Evolutionary conservation across 2,797 vertebrate species (phyloP).

Genomic region (Girardinus metallicus): DNA sequence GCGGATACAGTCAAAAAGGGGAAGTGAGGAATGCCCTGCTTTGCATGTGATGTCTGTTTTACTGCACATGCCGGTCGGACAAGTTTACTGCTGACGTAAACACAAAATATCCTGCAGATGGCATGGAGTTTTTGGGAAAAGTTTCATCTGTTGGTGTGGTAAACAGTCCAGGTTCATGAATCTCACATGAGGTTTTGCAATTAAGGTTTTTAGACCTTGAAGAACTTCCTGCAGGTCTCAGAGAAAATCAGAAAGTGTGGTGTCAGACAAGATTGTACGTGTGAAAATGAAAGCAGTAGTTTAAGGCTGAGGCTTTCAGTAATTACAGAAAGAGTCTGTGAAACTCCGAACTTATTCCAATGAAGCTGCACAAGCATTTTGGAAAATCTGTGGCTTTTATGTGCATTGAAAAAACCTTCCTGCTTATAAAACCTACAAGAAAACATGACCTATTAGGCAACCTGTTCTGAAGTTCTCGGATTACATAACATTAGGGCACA

Average conservation of each 20-base stretch:
- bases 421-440: background rate
- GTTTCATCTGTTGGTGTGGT: background rate
- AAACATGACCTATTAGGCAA: background rate
- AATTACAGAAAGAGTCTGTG: background rate
- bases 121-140: conserved; percentile 48
- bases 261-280: conserved; percentile 31
- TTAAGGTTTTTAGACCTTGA: background rate
- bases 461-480: background rate
- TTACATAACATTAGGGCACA: background rate
- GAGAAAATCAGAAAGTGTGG: background rate
- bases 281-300: background rate
- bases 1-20: conserved; percentile 53
- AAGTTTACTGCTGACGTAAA: conserved; percentile 43
- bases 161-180: conserved; percentile 2
- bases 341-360: background rate
- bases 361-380: background rate
- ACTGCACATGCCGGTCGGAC: conserved; percentile 19
- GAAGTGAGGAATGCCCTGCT: conserved; percentile 72
- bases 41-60: conserved; percentile 27
- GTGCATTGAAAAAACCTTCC: background rate
- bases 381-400: background rate
- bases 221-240: background rate
- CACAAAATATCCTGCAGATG: conserved; percentile 40
- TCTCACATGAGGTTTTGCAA: conserved; percentile 15
- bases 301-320: background rate